These are phyloP conservation scores for Sebastes nivosus DNA, from an alignment of 2,797 vertebrate species.

Conservation along the genomic window DNA sequence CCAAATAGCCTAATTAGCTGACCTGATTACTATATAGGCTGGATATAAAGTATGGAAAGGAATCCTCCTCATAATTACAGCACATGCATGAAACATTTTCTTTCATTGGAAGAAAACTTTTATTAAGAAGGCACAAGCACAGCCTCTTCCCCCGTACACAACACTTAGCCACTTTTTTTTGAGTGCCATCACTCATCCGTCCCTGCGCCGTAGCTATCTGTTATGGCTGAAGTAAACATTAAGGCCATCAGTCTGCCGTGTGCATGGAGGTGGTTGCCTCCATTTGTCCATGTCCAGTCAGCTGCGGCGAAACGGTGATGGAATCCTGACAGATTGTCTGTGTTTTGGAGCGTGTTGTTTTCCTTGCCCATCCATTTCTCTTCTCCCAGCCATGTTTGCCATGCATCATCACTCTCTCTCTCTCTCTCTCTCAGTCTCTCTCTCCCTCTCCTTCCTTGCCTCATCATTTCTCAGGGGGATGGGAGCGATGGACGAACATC, in stretches of 20 bases:
- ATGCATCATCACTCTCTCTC: slow-evolving; percentile 75
- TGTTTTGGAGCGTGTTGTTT: slow-evolving; percentile 82
- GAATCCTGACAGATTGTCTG: slow-evolving; percentile 82
- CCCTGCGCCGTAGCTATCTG: slow-evolving; percentile 63
- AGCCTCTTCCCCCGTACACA: neutral
- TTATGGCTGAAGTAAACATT: slow-evolving; percentile 77
- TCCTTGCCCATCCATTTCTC: slow-evolving; percentile 79
- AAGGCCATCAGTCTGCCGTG: slow-evolving; percentile 76
- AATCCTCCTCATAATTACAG: slow-evolving; percentile 43
- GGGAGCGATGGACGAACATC: slow-evolving; percentile 50
- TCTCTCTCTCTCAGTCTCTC: neutral
- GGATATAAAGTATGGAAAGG: slow-evolving; percentile 63
- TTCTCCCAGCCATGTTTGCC: slow-evolving; percentile 74
- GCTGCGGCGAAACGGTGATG: slow-evolving; percentile 74
- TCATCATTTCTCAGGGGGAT: slow-evolving; percentile 69
- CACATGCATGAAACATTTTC: slow-evolving; percentile 7
- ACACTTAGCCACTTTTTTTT: slow-evolving; percentile 13
- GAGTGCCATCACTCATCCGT: slow-evolving; percentile 63
- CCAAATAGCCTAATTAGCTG: slow-evolving; percentile 80
- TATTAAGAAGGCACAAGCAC: neutral
- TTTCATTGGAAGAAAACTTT: neutral
- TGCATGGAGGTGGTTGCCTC: slow-evolving; percentile 64
- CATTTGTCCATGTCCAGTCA: slow-evolving; percentile 81
- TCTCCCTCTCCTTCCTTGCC: slow-evolving; percentile 44
- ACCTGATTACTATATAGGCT: slow-evolving; percentile 76